Base-by-base conservation (phyloP, 1,140 invertebrate species). In the Chrysoperla carnea region DNA sequence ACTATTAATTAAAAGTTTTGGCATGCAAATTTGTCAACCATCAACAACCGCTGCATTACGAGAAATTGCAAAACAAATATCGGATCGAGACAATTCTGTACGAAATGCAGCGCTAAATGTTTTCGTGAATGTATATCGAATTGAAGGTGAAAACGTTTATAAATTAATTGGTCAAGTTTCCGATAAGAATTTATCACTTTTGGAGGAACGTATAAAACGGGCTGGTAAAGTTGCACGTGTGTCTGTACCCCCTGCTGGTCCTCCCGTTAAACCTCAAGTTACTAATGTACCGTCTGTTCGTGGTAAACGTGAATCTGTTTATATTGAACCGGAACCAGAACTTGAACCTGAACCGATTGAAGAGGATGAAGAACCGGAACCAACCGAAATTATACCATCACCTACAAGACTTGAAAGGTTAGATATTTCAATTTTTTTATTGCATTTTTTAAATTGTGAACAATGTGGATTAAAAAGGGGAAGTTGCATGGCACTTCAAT, bases 61-160 rank as follows among this genome's bases (percentile, higher is more conserved):
- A 59, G 84, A 92, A 66, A 78, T 99, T 12, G 90, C 91, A 1
- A 80, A 82, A 37, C 91, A 95, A 57, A 95, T 99, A 52, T 81
- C 86, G 1, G 93, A 99, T 64, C 65, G 91, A 29, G 94, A 99
- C 63, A 96, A 91, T 64, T 78, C 81, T n/a, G 94, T 98, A 36
- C 70, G 94, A 41, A 95, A 87, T 61, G 91, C 91, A 8, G 92
- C 94, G 2, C 67, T 98, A 2, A 98, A 97, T 66, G 88, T 86
- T 51, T 76, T 95, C 37, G 85, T 95, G 11, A 77, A 84, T 51
- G 91, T 84, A 0, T 96, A 90, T 60, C 83, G 82, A 58, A 68
- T 91, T 15, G 81, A 91, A 46, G 92, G 6, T 38, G n/a, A 15
- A 38, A 31, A 36, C 6, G 0, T 38, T 23, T 36, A 31, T 14